Base-by-base conservation (phyloP, 2,888 invertebrate genomes). In the Habroteleia sp. region DNA sequence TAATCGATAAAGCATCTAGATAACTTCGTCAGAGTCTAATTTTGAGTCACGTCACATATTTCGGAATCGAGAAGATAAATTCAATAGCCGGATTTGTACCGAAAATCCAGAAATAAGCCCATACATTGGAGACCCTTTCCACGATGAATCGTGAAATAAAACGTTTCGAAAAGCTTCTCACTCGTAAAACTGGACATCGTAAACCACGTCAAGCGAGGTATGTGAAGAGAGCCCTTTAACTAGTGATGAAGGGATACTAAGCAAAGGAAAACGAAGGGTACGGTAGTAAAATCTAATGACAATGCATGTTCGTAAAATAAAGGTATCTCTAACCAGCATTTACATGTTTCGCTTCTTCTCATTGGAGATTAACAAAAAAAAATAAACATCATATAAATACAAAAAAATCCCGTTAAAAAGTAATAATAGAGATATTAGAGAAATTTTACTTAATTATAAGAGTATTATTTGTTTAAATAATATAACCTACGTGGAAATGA, bases 291-390 rank as follows among this genome's bases (percentile, higher is more conserved):
- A 65, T 48, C 35, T 69, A 75, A 75, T 65, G 65, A 71, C 65
- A 13, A 46, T 31, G 54, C 60, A 58, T 54, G 72, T 60, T 44
- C 48, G 27, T 46, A 66, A 75, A 66, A 66, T 48, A 63, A 52
- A 62, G 69, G 76, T 77, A 27, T 77, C 20, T n/a, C 74, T 68
- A 78, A 80, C 73, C 77, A 71, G 74, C 77, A 82, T 83, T 83
- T 83, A 82, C 83, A 82, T 83, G 82, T 82, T 80, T 80, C 79
- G 79, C 60, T 79, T 78, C 75, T 75, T n/a, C n/a, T n/a, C n/a
- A n/a, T n/a, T n/a, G n/a, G n/a, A n/a, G n/a, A n/a, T n/a, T n/a
- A n/a, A n/a, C n/a, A n/a, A n/a, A n/a, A n/a, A n/a, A n/a, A n/a
- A n/a, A n/a, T n/a, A n/a, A n/a, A n/a, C n/a, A n/a, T n/a, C n/a